Evolutionary conservation across 1,140 invertebrate species (phyloP).

Genomic region (Muscidifurax raptorellus): DNA sequence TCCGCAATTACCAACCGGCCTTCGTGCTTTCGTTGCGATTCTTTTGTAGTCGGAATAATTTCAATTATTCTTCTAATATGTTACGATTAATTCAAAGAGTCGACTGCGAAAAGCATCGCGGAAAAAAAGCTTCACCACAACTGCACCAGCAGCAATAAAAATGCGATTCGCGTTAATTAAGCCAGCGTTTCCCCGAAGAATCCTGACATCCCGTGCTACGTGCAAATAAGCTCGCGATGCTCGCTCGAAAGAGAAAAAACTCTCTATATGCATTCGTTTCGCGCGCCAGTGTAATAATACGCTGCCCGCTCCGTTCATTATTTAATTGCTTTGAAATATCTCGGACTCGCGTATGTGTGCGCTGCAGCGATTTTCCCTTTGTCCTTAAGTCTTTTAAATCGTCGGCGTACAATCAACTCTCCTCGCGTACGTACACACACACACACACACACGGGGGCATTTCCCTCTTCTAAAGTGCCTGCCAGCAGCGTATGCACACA

Average conservation of each 20-base stretch:
- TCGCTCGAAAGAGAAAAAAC: neutral
- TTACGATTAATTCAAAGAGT: too few relatives aligned
- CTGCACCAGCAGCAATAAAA: neutral
- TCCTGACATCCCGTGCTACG: neutral
- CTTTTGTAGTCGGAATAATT: too few relatives aligned
- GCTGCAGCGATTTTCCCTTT: neutral
- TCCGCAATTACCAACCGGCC: too few relatives aligned
- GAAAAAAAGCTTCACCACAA: neutral
- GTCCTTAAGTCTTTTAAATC: constrained; percentile 6
- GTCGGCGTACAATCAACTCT: neutral
- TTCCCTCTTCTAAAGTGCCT: neutral
- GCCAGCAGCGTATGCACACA: neutral
- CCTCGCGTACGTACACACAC: neutral
- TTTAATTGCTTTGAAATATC: constrained; percentile 18
- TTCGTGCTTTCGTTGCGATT: too few relatives aligned
- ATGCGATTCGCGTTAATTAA: neutral
- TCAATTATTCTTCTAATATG: too few relatives aligned
- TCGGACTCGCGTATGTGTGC: neutral
- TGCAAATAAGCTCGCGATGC: neutral
- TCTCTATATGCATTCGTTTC: neutral
- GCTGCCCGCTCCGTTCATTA: neutral
- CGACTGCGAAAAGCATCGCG: too few relatives aligned
- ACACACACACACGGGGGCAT: neutral
- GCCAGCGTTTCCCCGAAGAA: neutral
- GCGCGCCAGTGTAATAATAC: neutral